These are phyloP conservation scores for Lasioglossum vierecki DNA, from an alignment of 2,888 invertebrate species.

Conservation along the genomic window DNA sequence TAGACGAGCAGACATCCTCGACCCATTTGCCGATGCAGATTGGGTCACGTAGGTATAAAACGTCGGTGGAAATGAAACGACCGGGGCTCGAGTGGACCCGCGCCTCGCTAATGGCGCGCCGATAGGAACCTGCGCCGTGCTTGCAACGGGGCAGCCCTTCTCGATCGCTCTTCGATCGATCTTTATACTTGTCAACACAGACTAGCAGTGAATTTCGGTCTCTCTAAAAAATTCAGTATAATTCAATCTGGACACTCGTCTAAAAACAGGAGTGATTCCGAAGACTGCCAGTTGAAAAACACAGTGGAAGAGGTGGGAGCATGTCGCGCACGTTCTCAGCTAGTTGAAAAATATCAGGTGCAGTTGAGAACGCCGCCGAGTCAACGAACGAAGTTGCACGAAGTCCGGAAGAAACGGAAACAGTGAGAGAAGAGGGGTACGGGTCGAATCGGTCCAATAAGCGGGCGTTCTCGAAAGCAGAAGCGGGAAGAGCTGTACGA, in stretches of 20 bases:
- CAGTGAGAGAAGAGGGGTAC: background rate
- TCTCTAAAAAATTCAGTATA: too few relatives aligned
- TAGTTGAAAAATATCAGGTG: background rate
- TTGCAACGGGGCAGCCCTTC: background rate
- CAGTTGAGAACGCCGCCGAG: background rate
- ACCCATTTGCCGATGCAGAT: slow-evolving; percentile 52
- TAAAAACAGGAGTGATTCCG: too few relatives aligned
- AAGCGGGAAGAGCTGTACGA: slow-evolving; percentile 10
- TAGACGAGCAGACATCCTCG: slow-evolving; percentile 48
- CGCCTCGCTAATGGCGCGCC: background rate
- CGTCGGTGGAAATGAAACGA: background rate
- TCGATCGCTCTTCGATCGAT: background rate
- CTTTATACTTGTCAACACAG: too few relatives aligned
- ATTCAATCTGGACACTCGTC: too few relatives aligned
- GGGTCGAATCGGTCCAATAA: background rate
- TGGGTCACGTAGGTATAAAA: slow-evolving; percentile 32
- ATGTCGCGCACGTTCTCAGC: background rate
- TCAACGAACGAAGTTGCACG: background rate
- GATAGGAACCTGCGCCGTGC: slow-evolving; percentile 4
- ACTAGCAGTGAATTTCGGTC: too few relatives aligned
- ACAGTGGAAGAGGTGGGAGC: too few relatives aligned
- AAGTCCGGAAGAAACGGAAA: background rate
- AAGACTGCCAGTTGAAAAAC: too few relatives aligned
- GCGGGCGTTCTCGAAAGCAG: background rate
- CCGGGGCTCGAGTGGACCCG: background rate